Percentiles rank a stretch among this genome's conserved stretches.
phyloP scores from a whole-genome alignment of 2,797 vertebrate genomes.

The Pangasius mekongensis region DNA sequence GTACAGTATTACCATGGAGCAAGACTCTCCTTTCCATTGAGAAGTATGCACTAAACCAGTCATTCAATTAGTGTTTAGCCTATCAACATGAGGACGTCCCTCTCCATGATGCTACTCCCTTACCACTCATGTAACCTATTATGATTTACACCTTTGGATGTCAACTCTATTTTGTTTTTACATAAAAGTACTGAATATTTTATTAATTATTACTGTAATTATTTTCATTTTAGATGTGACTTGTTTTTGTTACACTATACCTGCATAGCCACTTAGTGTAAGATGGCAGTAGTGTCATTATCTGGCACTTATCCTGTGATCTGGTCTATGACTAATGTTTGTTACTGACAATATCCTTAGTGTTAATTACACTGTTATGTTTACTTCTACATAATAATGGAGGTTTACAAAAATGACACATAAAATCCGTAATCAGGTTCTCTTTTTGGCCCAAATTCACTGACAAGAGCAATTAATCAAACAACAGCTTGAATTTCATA shows the following conservation, averaged over 20 bases:
- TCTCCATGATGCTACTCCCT: not conserved
- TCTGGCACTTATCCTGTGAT: conserved; percentile 33
- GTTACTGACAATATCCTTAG: conserved; percentile 31
- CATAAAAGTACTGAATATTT: not conserved
- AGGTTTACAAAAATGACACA: conserved; percentile 7
- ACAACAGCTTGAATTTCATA: conserved; percentile 16
- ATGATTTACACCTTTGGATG: not conserved
- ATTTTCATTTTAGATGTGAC: not conserved
- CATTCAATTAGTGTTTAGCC: not conserved
- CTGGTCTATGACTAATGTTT: conserved; percentile 36
- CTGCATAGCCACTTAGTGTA: conserved; percentile 13
- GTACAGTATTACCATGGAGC: conserved; percentile 35
- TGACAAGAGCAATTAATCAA: conserved; percentile 25
- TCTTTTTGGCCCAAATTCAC: not conserved
- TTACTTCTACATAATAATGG: conserved; percentile 26
- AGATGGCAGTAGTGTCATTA: conserved; percentile 30
- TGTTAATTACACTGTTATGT: conserved; percentile 27
- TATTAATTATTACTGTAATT: not conserved
- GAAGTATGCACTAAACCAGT: conserved; percentile 12
- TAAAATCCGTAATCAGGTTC: not conserved
- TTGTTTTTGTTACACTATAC: conserved; percentile 22
- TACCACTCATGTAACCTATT: not conserved
- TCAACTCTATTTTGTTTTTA: not conserved
- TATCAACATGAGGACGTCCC: not conserved
- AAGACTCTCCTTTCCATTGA: conserved; percentile 28